A percentile compares a stretch with the other conserved stretches of the same genome.
Conservation (phyloP, 1,140 invertebrate genomes). For the Phymorhynchus buccinoides region DNA sequence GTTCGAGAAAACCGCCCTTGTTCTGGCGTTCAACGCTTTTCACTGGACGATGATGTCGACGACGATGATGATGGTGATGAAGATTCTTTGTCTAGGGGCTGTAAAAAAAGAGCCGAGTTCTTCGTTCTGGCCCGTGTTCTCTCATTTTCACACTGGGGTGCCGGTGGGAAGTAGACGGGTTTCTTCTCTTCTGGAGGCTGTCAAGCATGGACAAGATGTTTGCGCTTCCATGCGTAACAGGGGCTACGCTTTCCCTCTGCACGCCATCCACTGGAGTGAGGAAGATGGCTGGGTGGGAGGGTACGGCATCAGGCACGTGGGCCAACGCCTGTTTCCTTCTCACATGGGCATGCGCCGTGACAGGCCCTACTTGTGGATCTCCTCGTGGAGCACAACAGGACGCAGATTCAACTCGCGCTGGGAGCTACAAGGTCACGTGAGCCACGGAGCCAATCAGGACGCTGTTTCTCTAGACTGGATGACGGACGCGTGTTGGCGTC, state of each 20-base stretch:
- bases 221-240: conserved; percentile 20
- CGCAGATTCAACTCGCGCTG: conserved; percentile 27
- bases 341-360: conserved; percentile 19
- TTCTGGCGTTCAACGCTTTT: neutral
- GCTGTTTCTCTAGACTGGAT: conserved; percentile 22
- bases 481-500: conserved; percentile 28
- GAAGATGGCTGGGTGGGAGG: neutral
- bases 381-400: conserved; percentile 29
- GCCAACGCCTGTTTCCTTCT: neutral
- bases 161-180: neutral
- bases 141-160: neutral
- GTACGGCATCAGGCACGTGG: neutral
- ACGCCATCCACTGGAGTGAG: neutral
- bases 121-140: conserved; percentile 8
- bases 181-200: conserved; percentile 10
- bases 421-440: conserved; percentile 1
- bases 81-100: neutral
- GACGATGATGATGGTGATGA: neutral
- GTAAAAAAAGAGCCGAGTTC: neutral
- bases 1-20: neutral
- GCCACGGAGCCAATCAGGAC: conserved; percentile 23
- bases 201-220: conserved; percentile 13
- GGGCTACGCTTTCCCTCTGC: conserved; percentile 12
- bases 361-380: neutral
- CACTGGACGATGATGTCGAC: neutral